Conservation (phyloP, 2,888 invertebrate genomes). For the Criorhina ranunculi region DNA sequence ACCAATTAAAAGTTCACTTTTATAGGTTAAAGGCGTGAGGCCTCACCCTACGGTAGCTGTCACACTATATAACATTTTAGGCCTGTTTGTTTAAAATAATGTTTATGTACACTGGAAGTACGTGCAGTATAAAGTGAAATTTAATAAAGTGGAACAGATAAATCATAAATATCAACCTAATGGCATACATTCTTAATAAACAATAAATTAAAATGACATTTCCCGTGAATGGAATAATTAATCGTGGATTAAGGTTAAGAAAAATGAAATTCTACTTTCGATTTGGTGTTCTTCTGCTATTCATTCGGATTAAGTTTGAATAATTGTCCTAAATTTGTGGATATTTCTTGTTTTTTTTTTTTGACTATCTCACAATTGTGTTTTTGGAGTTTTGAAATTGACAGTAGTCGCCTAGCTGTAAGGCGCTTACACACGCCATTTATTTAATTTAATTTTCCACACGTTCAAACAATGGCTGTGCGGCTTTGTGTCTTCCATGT, state of each 20-base stretch:
- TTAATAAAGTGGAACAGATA: slow-evolving; percentile 28
- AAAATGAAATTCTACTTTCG: slow-evolving; percentile 52
- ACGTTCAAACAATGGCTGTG: slow-evolving; percentile 52
- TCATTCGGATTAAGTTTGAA: background rate
- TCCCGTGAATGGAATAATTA: slow-evolving; percentile 50
- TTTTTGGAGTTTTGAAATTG: slow-evolving; percentile 15
- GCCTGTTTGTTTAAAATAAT: slow-evolving; percentile 15
- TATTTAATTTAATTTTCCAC: slow-evolving; percentile 56
- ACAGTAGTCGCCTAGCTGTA: slow-evolving; percentile 1
- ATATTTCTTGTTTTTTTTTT: slow-evolving; percentile 4
- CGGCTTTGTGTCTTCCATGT: slow-evolving; percentile 33
- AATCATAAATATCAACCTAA: slow-evolving; percentile 27
- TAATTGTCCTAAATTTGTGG: slow-evolving; percentile 14
- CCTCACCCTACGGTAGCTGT: slow-evolving; percentile 16
- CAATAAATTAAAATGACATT: slow-evolving; percentile 33
- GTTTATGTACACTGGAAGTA: background rate
- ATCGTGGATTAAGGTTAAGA: slow-evolving; percentile 44
- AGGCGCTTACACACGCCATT: slow-evolving; percentile 12
- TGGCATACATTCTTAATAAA: slow-evolving; percentile 23
- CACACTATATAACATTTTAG: slow-evolving; percentile 3
- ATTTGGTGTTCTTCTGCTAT: slow-evolving; percentile 11
- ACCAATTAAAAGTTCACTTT: background rate
- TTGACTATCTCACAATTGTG: slow-evolving; percentile 49
- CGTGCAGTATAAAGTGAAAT: slow-evolving; percentile 13
- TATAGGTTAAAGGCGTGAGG: slow-evolving; percentile 12